phyloP scores from a whole-genome alignment of 1,140 invertebrate genomes.

The Helicoverpa zea region DNA sequence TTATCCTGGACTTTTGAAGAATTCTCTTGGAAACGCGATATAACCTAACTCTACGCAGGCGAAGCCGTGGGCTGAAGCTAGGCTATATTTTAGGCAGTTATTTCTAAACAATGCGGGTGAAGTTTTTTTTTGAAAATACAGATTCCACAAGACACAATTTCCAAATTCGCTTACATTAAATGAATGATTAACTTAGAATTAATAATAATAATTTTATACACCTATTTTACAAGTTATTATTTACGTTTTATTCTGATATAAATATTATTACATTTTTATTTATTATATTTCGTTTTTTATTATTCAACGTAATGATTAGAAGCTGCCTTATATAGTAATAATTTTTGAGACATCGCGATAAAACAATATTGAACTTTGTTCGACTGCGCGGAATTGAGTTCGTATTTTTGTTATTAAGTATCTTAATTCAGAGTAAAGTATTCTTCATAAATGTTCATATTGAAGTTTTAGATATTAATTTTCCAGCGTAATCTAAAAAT shows the following conservation, averaged over 20 bases:
- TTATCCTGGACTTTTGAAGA: too few relatives aligned
- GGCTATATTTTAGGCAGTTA: too few relatives aligned
- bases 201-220: conserved; percentile 51
- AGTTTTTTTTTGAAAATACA: not conserved
- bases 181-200: conserved; percentile 8
- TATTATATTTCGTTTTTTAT: conserved; percentile 51
- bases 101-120: too few relatives aligned
- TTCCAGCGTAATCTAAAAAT: not conserved
- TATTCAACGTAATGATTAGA: conserved; percentile 43
- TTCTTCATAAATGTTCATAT: too few relatives aligned
- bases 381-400: not conserved
- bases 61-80: too few relatives aligned
- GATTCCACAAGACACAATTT: not conserved
- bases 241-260: conserved; percentile 52
- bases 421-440: too few relatives aligned
- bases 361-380: not conserved
- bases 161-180: not conserved
- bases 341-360: conserved; percentile 15
- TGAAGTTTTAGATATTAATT: too few relatives aligned
- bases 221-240: conserved; percentile 54
- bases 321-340: conserved; percentile 50
- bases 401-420: too few relatives aligned
- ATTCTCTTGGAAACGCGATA: too few relatives aligned
- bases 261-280: conserved; percentile 61
- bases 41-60: too few relatives aligned